These are phyloP conservation scores for Melitaea cinxia DNA, from an alignment of 1,140 invertebrate genomes.

Conservation along the genomic window DNA sequence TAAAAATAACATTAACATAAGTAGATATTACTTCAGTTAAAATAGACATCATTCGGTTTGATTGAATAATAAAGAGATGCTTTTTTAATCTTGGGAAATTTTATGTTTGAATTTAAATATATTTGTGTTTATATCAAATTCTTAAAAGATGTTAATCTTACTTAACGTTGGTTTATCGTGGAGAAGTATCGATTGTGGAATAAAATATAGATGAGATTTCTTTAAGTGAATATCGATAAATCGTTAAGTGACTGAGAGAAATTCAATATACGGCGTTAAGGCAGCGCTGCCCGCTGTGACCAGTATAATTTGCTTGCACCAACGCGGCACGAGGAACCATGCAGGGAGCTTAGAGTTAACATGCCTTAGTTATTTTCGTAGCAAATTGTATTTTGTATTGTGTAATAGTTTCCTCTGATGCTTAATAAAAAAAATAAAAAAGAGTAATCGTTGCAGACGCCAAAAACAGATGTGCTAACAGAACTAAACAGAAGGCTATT, in stretches of 20 bases:
- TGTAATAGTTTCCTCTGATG: not conserved
- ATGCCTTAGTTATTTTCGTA: constrained; percentile 2
- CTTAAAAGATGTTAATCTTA: not conserved
- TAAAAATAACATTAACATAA: not conserved
- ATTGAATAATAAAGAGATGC: not conserved
- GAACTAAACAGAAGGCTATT: no score
- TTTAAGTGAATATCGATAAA: constrained; percentile 44
- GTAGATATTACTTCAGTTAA: not conserved
- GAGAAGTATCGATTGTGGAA: constrained; percentile 1
- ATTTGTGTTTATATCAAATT: constrained; percentile 1
- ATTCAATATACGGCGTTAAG: constrained; percentile 62
- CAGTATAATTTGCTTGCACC: constrained; percentile 67
- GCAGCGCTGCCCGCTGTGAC: constrained; percentile 57
- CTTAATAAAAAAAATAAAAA: no score
- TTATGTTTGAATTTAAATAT: not conserved
- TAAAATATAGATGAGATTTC: constrained; percentile 13
- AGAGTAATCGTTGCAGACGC: no score
- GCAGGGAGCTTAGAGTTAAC: constrained; percentile 38
- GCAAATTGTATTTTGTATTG: not conserved
- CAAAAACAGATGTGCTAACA: not conserved
- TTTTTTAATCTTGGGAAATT: not conserved
- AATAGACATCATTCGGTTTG: not conserved
- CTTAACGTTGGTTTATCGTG: constrained; percentile 4
- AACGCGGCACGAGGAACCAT: constrained; percentile 40
- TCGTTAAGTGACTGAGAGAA: constrained; percentile 53